Conservation (phyloP, 37 sponge, comb jelly and placozoan genomes). For the Oopsacas minuta region DNA sequence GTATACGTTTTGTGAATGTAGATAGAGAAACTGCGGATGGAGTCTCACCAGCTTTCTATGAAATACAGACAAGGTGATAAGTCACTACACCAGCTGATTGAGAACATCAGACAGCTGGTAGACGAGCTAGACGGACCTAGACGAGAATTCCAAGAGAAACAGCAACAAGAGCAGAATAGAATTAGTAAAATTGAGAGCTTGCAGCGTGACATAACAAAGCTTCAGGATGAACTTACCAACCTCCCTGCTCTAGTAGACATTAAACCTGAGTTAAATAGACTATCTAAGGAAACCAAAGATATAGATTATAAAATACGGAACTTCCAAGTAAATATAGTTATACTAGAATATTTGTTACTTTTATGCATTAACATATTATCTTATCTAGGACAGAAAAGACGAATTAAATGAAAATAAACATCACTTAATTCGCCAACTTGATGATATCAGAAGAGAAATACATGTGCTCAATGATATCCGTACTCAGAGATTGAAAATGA, state of each 20-base stretch:
- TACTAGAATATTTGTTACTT: background rate
- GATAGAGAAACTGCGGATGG: background rate
- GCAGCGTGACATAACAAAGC: conserved; percentile 31
- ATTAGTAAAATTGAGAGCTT: conserved; percentile 23
- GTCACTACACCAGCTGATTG: background rate
- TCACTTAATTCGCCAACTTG: background rate
- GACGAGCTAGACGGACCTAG: conserved; percentile 40
- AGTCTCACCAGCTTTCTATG: background rate
- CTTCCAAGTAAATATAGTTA: background rate
- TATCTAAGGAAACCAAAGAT: background rate
- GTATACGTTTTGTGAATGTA: no score
- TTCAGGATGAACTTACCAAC: background rate
- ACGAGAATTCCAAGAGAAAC: conserved; percentile 44
- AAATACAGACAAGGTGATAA: background rate
- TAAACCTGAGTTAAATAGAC: background rate
- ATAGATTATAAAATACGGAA: background rate
- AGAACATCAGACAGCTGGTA: conserved; percentile 16
- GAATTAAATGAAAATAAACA: background rate
- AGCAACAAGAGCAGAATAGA: conserved; percentile 37
- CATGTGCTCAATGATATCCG: conserved; percentile 42
- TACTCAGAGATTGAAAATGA: conserved; percentile 46
- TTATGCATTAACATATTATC: background rate
- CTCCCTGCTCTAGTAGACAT: background rate
- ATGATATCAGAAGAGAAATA: conserved; percentile 34
- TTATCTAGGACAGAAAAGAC: background rate